Evolutionary conservation across 2,888 invertebrate species (phyloP).

Genomic region (Rhodophaea formosa): DNA sequence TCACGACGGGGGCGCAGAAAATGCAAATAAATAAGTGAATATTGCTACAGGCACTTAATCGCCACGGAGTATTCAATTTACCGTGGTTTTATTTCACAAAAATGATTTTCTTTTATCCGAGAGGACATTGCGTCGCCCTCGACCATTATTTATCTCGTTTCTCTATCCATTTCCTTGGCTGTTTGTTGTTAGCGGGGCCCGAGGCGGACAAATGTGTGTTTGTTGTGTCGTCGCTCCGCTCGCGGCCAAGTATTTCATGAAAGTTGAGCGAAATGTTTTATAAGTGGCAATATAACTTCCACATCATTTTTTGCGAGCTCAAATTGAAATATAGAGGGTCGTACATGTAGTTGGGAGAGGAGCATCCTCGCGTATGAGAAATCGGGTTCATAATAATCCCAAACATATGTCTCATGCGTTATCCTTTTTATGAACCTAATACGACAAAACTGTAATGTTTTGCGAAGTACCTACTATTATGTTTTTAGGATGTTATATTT

Average conservation of each 20-base stretch:
- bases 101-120: constrained; percentile 42
- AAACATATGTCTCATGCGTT: background rate
- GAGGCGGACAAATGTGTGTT: constrained; percentile 58
- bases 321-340: constrained; percentile 26
- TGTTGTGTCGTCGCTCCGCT: constrained; percentile 45
- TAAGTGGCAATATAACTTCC: constrained; percentile 45
- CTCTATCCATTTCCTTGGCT: constrained; percentile 61
- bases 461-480: background rate
- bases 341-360: background rate
- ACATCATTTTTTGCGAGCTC: constrained; percentile 34
- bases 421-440: background rate
- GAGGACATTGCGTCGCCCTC: constrained; percentile 39
- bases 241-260: constrained; percentile 44
- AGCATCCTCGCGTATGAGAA: background rate
- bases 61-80: constrained; percentile 19
- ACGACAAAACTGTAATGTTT: background rate
- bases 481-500: background rate
- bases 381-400: background rate
- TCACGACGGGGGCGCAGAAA: background rate
- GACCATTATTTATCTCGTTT: constrained; percentile 61
- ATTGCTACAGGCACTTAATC: constrained; percentile 13
- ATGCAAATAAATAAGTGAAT: constrained; percentile 3
- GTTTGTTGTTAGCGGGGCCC: constrained; percentile 51
- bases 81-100: constrained; percentile 23
- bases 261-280: constrained; percentile 42